Conservation (phyloP, 2,888 invertebrate species). For the Sarcophaga subvicina region DNA sequence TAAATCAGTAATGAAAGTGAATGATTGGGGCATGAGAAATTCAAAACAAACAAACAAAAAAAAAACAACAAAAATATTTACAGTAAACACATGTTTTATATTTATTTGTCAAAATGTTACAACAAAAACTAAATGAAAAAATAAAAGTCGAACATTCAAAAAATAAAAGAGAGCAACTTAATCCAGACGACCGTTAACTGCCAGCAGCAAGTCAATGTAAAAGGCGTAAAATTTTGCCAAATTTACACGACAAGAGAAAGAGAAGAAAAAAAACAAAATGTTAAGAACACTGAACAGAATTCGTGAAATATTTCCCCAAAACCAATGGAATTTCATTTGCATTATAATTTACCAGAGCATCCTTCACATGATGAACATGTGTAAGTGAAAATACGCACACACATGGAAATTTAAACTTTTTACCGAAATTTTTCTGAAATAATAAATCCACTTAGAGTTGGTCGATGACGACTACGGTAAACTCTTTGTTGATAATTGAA, state of each 20-base stretch:
- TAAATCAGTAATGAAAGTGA: constrained; percentile 53
- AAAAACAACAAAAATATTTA: constrained; percentile 53
- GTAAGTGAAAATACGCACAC: constrained; percentile 46
- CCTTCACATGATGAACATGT: constrained; percentile 57
- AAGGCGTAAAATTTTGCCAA: constrained; percentile 64
- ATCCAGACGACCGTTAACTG: constrained; percentile 21
- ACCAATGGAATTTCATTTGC: constrained; percentile 39
- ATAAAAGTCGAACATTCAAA: not conserved
- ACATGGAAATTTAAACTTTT: constrained; percentile 10
- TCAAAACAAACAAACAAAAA: not conserved
- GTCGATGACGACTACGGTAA: not conserved
- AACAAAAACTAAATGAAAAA: not conserved
- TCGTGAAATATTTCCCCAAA: constrained; percentile 37
- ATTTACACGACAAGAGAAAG: constrained; percentile 38
- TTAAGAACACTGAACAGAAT: not conserved
- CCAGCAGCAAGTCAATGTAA: constrained; percentile 58
- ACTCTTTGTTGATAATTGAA: not conserved
- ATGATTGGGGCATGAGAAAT: not conserved
- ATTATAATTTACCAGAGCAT: constrained; percentile 25
- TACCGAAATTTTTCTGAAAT: constrained; percentile 6
- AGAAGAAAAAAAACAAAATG: not conserved
- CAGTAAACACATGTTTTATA: constrained; percentile 65
- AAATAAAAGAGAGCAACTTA: constrained; percentile 11
- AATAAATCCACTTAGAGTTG: not conserved
- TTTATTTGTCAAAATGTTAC: constrained; percentile 50